phyloP scores from a whole-genome alignment of 2,888 invertebrate genomes.

The Metacarcinus magister region DNA sequence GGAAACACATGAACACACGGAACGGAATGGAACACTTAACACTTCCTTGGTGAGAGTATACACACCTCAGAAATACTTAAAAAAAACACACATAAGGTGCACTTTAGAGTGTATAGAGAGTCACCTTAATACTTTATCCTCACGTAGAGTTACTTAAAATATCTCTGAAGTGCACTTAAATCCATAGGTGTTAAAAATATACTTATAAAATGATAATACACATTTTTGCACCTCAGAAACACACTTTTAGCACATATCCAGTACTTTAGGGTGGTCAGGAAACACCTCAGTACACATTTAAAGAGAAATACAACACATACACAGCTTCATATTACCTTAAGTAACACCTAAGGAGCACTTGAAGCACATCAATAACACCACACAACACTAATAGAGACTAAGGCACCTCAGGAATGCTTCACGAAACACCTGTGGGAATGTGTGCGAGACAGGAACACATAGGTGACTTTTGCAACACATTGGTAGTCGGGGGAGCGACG shows the following conservation, averaged over 20 bases:
- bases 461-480: no score
- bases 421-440: not conserved
- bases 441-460: no score
- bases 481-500: no score
- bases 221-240: not conserved
- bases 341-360: not conserved
- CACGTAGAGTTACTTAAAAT: not conserved
- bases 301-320: not conserved
- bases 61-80: not conserved
- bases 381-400: not conserved
- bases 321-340: not conserved
- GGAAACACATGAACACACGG: no score
- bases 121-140: not conserved
- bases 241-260: not conserved
- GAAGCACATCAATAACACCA: not conserved
- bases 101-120: not conserved
- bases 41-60: not conserved
- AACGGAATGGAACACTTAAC: not conserved
- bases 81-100: not conserved
- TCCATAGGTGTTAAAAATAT: not conserved
- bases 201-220: not conserved
- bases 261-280: not conserved
- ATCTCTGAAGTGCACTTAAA: not conserved
- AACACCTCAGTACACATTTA: not conserved
- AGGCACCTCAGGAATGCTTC: not conserved